A percentile compares a stretch with the other conserved stretches of the same genome.
phyloP scores from a whole-genome alignment of 2,888 invertebrate genomes.

The Ectemnius continuus region DNA sequence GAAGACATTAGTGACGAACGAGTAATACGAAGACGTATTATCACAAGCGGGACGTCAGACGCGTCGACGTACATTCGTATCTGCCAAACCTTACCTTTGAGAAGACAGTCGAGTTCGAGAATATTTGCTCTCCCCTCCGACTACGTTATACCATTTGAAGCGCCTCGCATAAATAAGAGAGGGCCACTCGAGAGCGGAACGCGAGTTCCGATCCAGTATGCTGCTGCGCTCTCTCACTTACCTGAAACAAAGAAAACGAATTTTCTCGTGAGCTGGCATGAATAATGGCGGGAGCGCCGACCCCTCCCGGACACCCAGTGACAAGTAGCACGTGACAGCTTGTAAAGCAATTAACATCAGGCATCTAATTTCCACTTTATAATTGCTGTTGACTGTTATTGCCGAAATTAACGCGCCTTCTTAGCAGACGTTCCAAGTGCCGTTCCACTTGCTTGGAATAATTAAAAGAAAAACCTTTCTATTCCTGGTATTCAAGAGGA shows the following conservation, averaged over 20 bases:
- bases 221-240: constrained; percentile 43
- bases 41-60: constrained; percentile 42
- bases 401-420: too few species aligned
- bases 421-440: too few species aligned
- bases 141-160: constrained; percentile 39
- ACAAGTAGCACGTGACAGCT: too few species aligned
- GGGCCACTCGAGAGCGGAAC: constrained; percentile 19
- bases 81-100: constrained; percentile 41
- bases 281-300: constrained; percentile 15
- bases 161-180: constrained; percentile 42
- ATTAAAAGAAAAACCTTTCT: too few species aligned
- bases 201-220: constrained; percentile 23
- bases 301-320: too few species aligned
- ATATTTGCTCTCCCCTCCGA: constrained; percentile 44
- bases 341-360: too few species aligned
- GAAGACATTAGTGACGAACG: constrained; percentile 61
- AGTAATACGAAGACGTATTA: constrained; percentile 61
- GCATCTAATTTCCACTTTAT: too few species aligned
- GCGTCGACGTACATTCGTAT: constrained; percentile 47
- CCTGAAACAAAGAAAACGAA: constrained; percentile 48
- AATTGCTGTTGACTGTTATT: too few species aligned
- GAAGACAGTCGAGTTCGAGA: constrained; percentile 40
- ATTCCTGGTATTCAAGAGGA: too few species aligned
- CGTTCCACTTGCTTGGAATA: too few species aligned
- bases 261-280: constrained; percentile 25